Evolutionary conservation across 2,113 vertebrate species (phyloP), one percentile per base, ranked within the genome.

Genomic region (Lepus europaeus): DNA sequence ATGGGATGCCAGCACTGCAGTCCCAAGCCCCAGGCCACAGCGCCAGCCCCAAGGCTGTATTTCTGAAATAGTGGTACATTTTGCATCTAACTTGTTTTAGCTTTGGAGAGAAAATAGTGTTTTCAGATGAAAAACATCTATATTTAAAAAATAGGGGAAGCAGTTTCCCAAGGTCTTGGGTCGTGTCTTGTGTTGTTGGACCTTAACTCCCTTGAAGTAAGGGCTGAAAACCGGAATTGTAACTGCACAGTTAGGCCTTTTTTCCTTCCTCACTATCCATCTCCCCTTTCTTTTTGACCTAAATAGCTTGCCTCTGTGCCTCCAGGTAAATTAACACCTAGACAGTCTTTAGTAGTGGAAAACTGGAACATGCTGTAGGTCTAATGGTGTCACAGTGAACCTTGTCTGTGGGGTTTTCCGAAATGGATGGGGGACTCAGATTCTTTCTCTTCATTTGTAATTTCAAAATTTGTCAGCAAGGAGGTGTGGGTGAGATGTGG

Each of bases 61-160:
- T 45, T 45, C 45, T 45, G 45, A 45, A 45, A 45, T 89, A 49
- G 25, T 78, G 39, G 45, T 89, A 2, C n/a, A 70, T 82, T 88
- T 80, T 97, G 36, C 27, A 81, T 93, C 4, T 72, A 77, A 19
- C 22, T 82, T 89, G 83, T 89, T 94, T 91, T 69, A 73, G 33
- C 29, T 93, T 94, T 93, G 77, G 91, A 90, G 78, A 94, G 68
- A 91, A 93, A 94, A 91, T 90, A 39, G 25, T 87, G 9, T 92
- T 25, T 94, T 93, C 17, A 73, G 77, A 56, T 83, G 73, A 84
- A 95, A 85, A 45, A 45, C 39, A 70, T 88, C 66, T 91, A 0
- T 56, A 22, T 96, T 69, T 91, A 90, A 88, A 84, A 94, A 76
- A 61, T 80, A 85, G 33, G 59, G 59, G 22, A 72, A 79, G 12